phyloP scores from a whole-genome alignment of 2,888 invertebrate species.

The Dolichopus griseipennis region DNA sequence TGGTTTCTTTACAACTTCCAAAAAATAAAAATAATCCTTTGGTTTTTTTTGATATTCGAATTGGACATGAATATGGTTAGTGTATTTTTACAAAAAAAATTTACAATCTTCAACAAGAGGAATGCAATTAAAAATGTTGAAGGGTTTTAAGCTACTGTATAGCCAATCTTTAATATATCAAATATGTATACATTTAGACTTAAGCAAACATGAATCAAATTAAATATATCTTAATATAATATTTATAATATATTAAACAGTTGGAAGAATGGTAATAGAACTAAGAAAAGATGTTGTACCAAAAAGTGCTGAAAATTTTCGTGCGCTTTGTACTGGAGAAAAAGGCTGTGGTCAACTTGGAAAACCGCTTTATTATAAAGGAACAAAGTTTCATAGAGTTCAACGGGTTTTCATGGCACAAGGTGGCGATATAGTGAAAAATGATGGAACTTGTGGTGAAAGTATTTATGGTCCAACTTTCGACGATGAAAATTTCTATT shows the following conservation, averaged over 20 bases:
- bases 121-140: constrained; percentile 6
- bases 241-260: constrained; percentile 37
- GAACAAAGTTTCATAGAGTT: constrained; percentile 71
- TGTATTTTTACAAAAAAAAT: background rate
- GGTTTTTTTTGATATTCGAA: constrained; percentile 62
- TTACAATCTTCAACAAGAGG: no score
- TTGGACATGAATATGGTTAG: constrained; percentile 59
- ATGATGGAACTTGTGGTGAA: constrained; percentile 83
- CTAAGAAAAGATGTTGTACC: constrained; percentile 76
- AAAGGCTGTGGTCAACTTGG: constrained; percentile 60
- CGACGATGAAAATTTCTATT: constrained; percentile 78
- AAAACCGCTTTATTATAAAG: constrained; percentile 76
- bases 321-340: constrained; percentile 86
- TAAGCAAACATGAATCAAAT: no score
- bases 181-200: no score
- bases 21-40: constrained; percentile 48
- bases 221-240: no score
- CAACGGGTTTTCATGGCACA: constrained; percentile 83
- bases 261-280: constrained; percentile 78
- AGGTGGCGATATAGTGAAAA: constrained; percentile 68
- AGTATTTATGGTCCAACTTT: constrained; percentile 88
- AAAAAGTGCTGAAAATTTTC: constrained; percentile 83
- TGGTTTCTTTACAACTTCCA: constrained; percentile 26
- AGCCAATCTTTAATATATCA: no score
- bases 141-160: no score